Conservation (phyloP, 2,888 invertebrate genomes). For the Dusona sp. region DNA sequence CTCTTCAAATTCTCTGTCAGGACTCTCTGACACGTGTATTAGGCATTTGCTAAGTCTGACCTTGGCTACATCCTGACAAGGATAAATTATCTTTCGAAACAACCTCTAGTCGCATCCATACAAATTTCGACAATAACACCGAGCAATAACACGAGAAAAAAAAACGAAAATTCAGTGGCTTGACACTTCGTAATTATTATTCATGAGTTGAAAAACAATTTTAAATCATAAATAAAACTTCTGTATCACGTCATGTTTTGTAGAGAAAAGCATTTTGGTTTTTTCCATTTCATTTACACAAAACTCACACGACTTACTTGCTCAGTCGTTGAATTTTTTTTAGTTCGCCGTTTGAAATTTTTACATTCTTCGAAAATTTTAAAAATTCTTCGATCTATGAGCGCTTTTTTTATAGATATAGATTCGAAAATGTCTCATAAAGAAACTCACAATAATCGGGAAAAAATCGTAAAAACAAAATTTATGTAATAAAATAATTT, state of each 20-base stretch:
- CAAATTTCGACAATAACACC: neutral
- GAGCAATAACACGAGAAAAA: neutral
- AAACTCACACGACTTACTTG: neutral
- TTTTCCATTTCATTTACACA: neutral
- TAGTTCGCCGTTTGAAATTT: neutral
- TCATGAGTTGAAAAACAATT: neutral
- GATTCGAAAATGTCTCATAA: neutral
- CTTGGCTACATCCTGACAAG: constrained; percentile 5
- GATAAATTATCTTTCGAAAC: neutral
- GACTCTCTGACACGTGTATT: neutral
- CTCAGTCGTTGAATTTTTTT: neutral
- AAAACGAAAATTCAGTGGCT: neutral
- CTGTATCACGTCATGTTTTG: neutral
- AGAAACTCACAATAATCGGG: neutral
- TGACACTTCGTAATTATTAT: neutral
- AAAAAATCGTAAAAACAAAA: neutral
- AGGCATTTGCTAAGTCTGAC: neutral
- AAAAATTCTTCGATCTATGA: neutral
- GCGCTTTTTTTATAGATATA: neutral
- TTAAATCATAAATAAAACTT: neutral
- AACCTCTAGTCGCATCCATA: neutral
- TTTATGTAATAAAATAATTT: neutral
- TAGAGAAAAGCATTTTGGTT: neutral
- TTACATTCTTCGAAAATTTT: neutral
- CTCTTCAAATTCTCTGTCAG: constrained; percentile 3